Evolutionary conservation across 2,888 invertebrate species (phyloP).

Genomic region (Amphimallon solstitiale): DNA sequence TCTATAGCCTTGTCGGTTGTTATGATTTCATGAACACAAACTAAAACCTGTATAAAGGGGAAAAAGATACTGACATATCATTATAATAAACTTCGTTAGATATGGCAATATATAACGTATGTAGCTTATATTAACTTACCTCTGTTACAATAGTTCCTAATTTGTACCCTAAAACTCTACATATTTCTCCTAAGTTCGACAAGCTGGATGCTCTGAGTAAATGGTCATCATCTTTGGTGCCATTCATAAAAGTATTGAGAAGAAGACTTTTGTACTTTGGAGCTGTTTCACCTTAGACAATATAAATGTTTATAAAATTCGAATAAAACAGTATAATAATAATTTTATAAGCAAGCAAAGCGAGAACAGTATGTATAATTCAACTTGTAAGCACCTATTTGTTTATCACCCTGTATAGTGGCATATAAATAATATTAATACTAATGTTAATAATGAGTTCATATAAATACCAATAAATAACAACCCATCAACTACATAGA

Average conservation of each 20-base stretch:
- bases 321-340: no score
- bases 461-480: no score
- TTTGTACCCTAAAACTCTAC: slow-evolving; percentile 77
- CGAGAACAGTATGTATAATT: no score
- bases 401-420: no score
- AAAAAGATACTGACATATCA: not conserved
- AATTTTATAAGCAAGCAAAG: no score
- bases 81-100: no score
- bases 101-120: not conserved
- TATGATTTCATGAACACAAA: slow-evolving; percentile 75
- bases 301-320: no score
- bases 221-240: slow-evolving; percentile 75
- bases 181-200: slow-evolving; percentile 85
- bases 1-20: slow-evolving; percentile 76
- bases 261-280: slow-evolving; percentile 74
- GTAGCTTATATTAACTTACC: slow-evolving; percentile 63
- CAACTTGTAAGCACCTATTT: no score
- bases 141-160: slow-evolving; percentile 79
- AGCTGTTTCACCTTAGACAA: slow-evolving; percentile 74
- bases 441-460: no score
- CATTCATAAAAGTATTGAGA: slow-evolving; percentile 77
- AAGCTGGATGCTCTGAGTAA: slow-evolving; percentile 82
- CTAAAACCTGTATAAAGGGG: slow-evolving; percentile 70
- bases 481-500: no score
- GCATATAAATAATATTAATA: no score